Conservation (phyloP, 2,797 vertebrate species). For the Rhabdomys pumilio region DNA sequence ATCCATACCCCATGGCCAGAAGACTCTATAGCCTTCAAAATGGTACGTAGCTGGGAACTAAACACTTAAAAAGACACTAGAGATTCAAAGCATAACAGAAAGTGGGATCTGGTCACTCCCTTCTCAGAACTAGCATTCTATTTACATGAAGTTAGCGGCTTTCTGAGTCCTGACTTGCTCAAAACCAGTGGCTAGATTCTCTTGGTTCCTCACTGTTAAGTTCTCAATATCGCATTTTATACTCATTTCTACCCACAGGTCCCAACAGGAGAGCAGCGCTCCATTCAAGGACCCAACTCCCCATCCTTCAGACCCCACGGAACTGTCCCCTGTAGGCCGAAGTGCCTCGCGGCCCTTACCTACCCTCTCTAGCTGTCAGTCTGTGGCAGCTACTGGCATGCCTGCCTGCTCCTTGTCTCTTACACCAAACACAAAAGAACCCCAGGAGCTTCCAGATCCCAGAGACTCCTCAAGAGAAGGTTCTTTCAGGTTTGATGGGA, state of each 20-base stretch:
- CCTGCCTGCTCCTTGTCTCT: not conserved
- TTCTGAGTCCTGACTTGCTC: not conserved
- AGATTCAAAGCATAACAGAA: not conserved
- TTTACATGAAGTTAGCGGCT: not conserved
- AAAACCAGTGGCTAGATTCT: not conserved
- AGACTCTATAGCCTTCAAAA: not conserved
- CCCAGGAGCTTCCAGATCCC: slow-evolving; percentile 19
- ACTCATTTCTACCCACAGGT: slow-evolving; percentile 63
- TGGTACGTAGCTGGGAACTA: not conserved
- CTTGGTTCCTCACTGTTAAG: slow-evolving; percentile 35
- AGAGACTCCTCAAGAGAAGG: slow-evolving; percentile 49
- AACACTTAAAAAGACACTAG: not conserved
- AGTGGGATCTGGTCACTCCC: not conserved
- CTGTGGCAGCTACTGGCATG: not conserved
- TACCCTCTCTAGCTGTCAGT: not conserved
- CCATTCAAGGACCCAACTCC: not conserved
- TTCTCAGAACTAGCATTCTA: not conserved
- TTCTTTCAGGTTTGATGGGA: slow-evolving; percentile 54
- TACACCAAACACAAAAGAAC: slow-evolving; percentile 36
- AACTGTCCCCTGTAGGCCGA: not conserved
- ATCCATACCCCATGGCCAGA: not conserved
- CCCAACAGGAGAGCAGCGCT: not conserved
- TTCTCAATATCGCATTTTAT: slow-evolving; percentile 18
- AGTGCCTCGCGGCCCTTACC: slow-evolving; percentile 33
- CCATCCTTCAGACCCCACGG: not conserved